Conservation (phyloP, 1,140 invertebrate genomes). For the Plectrocnemia conspersa region DNA sequence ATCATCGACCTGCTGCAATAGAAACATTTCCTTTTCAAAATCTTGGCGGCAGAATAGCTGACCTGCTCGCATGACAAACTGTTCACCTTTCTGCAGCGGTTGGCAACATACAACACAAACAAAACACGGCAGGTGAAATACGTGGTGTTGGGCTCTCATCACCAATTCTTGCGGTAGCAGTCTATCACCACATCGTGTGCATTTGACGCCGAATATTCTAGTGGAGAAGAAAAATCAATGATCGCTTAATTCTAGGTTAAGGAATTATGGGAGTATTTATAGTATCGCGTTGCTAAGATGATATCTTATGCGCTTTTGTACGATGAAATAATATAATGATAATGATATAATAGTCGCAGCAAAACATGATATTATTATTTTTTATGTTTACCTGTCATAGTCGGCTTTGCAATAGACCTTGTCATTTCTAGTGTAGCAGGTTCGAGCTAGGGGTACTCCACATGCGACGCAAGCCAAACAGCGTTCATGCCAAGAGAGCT, state of each 20-base stretch:
- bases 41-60: slow-evolving; percentile 84
- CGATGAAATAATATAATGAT: too few relatives aligned
- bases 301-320: too few relatives aligned
- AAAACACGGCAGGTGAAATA: slow-evolving; percentile 90
- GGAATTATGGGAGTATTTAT: too few relatives aligned
- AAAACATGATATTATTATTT: too few relatives aligned
- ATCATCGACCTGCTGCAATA: slow-evolving; percentile 76
- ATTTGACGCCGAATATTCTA: slow-evolving; percentile 90
- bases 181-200: slow-evolving; percentile 82
- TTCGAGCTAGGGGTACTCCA: slow-evolving; percentile 75
- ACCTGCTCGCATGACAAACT: slow-evolving; percentile 87
- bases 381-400: slow-evolving; percentile 87
- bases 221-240: slow-evolving; percentile 35
- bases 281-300: too few relatives aligned
- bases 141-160: slow-evolving; percentile 75
- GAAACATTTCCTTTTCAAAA: slow-evolving; percentile 86
- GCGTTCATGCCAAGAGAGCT: slow-evolving; percentile 89
- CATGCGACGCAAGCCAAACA: slow-evolving; percentile 90
- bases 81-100: slow-evolving; percentile 89
- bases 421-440: slow-evolving; percentile 85
- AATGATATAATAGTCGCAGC: too few relatives aligned
- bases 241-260: too few relatives aligned
- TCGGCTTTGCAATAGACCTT: slow-evolving; percentile 94
- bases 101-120: slow-evolving; percentile 89
- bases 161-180: slow-evolving; percentile 90